Percentiles rank a stretch among this genome's conserved stretches.
Conservation (phyloP, 2,113 vertebrate genomes). For the Chloropsis cyanopogon region DNA sequence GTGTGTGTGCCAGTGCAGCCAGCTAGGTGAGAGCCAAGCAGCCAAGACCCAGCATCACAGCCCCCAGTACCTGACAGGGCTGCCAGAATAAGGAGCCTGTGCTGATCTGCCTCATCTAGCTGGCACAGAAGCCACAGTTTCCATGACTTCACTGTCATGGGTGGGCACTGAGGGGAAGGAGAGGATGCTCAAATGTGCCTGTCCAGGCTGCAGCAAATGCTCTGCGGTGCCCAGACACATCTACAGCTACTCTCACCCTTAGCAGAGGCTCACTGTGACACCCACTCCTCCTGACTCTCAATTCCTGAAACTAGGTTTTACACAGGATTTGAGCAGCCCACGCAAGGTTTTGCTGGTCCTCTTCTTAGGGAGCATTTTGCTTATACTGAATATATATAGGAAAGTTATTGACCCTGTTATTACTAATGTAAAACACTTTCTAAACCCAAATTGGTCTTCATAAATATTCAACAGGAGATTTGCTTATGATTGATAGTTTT, state of each 20-base stretch:
- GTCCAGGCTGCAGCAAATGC: background rate
- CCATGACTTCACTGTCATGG: background rate
- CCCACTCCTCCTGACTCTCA: background rate
- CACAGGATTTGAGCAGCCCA: background rate
- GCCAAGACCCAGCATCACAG: background rate
- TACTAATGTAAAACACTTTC: background rate
- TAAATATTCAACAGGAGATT: slow-evolving; percentile 1
- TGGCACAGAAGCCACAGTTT: background rate
- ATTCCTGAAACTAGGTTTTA: background rate
- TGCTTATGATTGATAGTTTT: background rate
- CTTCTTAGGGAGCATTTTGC: background rate
- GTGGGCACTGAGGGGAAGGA: background rate
- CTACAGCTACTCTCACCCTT: background rate
- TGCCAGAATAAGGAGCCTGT: background rate
- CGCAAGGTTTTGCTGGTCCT: background rate
- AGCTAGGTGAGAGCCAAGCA: background rate
- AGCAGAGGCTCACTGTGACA: background rate
- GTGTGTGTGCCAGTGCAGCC: background rate
- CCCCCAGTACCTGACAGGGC: background rate
- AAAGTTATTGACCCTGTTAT: slow-evolving; percentile 5
- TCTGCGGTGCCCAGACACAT: background rate
- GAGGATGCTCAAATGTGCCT: background rate
- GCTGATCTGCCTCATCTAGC: background rate
- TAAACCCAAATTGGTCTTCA: background rate
- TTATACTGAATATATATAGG: background rate